Evolutionary conservation across 2,797 vertebrate genomes (phyloP).

Genomic region (Brachyrhaphis roseni): DNA sequence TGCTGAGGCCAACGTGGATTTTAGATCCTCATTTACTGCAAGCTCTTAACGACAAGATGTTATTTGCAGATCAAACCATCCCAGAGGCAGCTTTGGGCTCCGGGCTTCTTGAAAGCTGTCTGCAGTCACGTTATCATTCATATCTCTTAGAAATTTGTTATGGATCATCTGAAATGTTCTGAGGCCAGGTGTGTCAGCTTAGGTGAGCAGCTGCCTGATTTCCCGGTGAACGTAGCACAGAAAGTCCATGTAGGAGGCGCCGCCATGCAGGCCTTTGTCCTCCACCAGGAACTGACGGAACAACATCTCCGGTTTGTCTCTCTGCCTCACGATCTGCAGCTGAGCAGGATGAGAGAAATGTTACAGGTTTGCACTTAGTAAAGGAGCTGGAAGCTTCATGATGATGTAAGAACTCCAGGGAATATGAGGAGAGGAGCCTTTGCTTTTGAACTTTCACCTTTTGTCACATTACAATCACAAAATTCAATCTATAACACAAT

Average conservation of each 20-base stretch:
- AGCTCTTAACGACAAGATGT: conserved; percentile 34
- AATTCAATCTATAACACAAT: too few species aligned
- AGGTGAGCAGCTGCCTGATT: conserved; percentile 94
- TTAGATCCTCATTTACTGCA: conserved; percentile 20
- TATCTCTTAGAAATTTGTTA: conserved; percentile 20
- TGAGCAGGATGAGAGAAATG: conserved; percentile 50
- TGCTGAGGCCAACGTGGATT: conserved; percentile 42
- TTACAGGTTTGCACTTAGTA: not conserved
- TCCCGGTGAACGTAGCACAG: conserved; percentile 92
- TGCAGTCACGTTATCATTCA: conserved; percentile 9
- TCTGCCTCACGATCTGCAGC: conserved; percentile 91
- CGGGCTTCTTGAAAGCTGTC: conserved; percentile 28
- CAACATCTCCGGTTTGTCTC: conserved; percentile 87
- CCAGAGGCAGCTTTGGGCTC: conserved; percentile 49
- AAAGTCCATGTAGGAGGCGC: conserved; percentile 94
- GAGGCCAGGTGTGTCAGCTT: conserved; percentile 52
- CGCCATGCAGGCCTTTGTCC: conserved; percentile 91
- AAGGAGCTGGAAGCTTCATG: not conserved
- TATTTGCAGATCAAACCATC: conserved; percentile 47
- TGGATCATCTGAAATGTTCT: conserved; percentile 25
- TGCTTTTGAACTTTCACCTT: not conserved
- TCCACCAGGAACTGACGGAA: conserved; percentile 95
- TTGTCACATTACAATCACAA: too few species aligned
- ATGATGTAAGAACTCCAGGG: not conserved
- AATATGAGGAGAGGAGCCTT: not conserved